These are phyloP conservation scores for Dreissena polymorpha DNA, from an alignment of 1,140 invertebrate genomes.

Conservation along the genomic window DNA sequence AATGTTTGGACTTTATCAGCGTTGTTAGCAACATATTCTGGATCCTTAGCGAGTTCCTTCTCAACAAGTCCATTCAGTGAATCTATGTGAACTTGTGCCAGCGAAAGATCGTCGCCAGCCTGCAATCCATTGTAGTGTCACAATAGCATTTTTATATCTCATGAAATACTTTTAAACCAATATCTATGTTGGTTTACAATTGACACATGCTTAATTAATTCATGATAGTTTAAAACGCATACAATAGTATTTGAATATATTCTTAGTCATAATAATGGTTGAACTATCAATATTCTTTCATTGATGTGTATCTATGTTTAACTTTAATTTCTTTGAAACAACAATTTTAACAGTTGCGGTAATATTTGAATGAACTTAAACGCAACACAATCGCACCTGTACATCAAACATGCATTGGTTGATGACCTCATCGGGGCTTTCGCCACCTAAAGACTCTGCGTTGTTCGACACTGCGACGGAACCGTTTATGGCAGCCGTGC, in stretches of 20 bases:
- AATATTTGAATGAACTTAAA: too few relatives aligned
- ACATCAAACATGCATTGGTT: conserved; percentile 31
- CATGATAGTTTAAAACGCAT: too few relatives aligned
- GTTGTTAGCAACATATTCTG: conserved; percentile 12
- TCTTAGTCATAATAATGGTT: too few relatives aligned
- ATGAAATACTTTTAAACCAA: too few relatives aligned
- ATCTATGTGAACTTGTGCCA: conserved; percentile 5
- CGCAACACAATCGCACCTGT: not conserved
- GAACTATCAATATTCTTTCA: too few relatives aligned
- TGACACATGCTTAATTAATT: too few relatives aligned
- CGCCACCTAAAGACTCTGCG: not conserved
- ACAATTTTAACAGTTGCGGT: too few relatives aligned
- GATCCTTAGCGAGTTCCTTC: not conserved
- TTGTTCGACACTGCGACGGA: not conserved
- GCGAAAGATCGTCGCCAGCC: not conserved
- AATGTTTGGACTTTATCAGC: conserved; percentile 11
- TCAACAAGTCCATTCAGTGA: not conserved
- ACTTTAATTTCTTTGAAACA: too few relatives aligned
- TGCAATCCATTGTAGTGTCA: not conserved
- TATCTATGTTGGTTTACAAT: too few relatives aligned
- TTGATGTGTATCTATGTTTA: too few relatives aligned
- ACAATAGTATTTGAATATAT: too few relatives aligned
- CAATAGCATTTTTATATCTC: too few relatives aligned
- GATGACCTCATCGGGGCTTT: not conserved
- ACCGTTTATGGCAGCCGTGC: not conserved